Evolutionary conservation across 2,888 invertebrate genomes (phyloP), one percentile per base, ranked within the genome.

Genomic region (Apamea crenata): DNA sequence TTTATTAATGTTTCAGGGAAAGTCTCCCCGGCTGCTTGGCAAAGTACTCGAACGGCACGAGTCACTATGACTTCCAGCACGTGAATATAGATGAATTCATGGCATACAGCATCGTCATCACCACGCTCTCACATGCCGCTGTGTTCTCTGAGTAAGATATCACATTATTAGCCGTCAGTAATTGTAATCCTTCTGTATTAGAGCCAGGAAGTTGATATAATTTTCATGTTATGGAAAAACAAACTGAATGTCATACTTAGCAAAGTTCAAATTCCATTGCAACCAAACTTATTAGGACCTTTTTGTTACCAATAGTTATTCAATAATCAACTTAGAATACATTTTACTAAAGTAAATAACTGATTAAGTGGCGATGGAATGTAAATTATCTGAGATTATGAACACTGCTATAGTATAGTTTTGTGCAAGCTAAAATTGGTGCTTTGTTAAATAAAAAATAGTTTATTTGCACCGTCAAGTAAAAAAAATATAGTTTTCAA

Each of bases 41-140:
- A 12, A 75, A 75, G 0, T 92, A 87, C 76, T 94, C 93, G 0
- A 94, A 94, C 77, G 94, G 93, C 0, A 75, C 75, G 0, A 76
- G 25, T 21, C 85, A 78, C 1, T 1, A 74, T 0, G 61, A 44
- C 14, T 93, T 86, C 75, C 7, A 69, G 7, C 0, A 29, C 0
- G 84, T 94, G 6, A 1, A 40, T 16, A 80, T 91, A 50, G 50
- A 66, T 0, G 78, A 88, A 0, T 91, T 94, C 69, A 80, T 80
- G 82, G 32, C 40, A 1, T 88, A 92, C 82, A 90, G 81, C 14
- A 91, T 94, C 32, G 91, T 94, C 10, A 80, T 94, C 32, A 92
- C 92, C 0, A 94, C 94, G 2, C 89, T 94, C 4, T 91, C 92
- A 16, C 94, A 94, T 78, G 87, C 94, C 1, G 94, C 94, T 5